phyloP scores from a whole-genome alignment of 2,797 vertebrate species.

The Megalops cyprinoides region DNA sequence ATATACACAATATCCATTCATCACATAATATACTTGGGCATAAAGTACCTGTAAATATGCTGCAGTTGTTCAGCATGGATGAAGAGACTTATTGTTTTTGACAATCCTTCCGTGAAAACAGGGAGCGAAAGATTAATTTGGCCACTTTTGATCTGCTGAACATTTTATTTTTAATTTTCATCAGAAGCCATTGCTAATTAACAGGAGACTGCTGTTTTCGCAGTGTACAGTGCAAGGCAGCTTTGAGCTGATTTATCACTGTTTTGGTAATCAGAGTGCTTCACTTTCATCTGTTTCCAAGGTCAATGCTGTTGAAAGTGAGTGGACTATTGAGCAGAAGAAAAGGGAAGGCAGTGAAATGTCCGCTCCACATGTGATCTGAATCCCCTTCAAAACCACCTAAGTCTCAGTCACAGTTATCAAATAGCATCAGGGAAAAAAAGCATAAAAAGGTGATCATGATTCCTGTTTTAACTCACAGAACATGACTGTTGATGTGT shows the following conservation, averaged over 20 bases:
- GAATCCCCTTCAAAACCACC: not conserved
- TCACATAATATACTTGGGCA: not conserved
- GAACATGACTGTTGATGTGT: not conserved
- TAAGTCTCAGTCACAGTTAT: not conserved
- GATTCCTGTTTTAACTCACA: not conserved
- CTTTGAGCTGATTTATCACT: conserved; percentile 1
- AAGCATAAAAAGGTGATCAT: not conserved
- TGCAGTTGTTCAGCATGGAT: not conserved
- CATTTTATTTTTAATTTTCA: not conserved
- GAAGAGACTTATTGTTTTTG: not conserved
- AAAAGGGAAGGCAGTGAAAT: conserved; percentile 11
- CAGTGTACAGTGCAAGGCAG: not conserved
- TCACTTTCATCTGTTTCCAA: conserved; percentile 15
- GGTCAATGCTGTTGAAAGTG: conserved; percentile 7
- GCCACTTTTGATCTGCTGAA: not conserved
- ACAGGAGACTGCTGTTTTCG: not conserved
- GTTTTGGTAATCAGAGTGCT: not conserved
- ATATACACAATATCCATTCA: no score
- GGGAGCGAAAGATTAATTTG: not conserved
- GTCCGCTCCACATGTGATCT: not conserved
- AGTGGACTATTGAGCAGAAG: conserved; percentile 1
- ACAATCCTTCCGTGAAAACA: not conserved
- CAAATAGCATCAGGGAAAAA: not conserved
- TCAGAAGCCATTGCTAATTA: conserved; percentile 9
- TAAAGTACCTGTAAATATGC: not conserved